A percentile compares a stretch with the other conserved stretches of the same genome.
Evolutionary conservation across 2,888 invertebrate species (phyloP).

Genomic region (Ceramica pisi): DNA sequence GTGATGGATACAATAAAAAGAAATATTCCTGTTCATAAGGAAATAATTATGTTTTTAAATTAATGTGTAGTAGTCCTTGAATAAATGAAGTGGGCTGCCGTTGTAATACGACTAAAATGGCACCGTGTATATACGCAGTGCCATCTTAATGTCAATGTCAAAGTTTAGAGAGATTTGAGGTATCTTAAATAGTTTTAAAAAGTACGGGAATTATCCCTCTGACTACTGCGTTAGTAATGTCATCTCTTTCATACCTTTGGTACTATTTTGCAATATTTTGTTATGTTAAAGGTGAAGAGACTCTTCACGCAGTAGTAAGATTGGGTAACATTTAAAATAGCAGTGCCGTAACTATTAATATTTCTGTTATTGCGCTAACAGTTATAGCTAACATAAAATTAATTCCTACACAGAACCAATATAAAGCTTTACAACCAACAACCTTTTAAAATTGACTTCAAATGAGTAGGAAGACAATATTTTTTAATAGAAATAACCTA

Average conservation of each 20-base stretch:
- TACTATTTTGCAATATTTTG: neutral
- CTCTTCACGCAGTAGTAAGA: neutral
- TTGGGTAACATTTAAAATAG: neutral
- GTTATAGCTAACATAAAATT: conserved; percentile 22
- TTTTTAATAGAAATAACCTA: conserved; percentile 71
- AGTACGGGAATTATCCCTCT: too few relatives aligned
- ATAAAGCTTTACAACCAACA: conserved; percentile 12
- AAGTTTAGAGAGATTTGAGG: too few relatives aligned
- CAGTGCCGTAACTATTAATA: neutral
- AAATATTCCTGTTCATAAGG: too few relatives aligned
- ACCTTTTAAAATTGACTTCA: conserved; percentile 6
- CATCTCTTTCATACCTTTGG: neutral
- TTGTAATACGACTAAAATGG: too few relatives aligned
- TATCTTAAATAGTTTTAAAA: too few relatives aligned
- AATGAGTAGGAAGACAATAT: conserved; percentile 47
- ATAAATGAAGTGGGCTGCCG: too few relatives aligned
- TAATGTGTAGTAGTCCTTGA: too few relatives aligned
- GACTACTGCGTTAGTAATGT: neutral
- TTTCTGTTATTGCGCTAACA: neutral
- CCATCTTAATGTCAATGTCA: too few relatives aligned
- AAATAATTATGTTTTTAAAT: too few relatives aligned
- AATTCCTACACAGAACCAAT: conserved; percentile 17
- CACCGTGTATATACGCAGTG: too few relatives aligned
- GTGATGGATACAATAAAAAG: too few relatives aligned
- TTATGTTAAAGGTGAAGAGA: neutral